Evolutionary conservation across 2,113 vertebrate species (phyloP).

Genomic region (Petroica traversi): DNA sequence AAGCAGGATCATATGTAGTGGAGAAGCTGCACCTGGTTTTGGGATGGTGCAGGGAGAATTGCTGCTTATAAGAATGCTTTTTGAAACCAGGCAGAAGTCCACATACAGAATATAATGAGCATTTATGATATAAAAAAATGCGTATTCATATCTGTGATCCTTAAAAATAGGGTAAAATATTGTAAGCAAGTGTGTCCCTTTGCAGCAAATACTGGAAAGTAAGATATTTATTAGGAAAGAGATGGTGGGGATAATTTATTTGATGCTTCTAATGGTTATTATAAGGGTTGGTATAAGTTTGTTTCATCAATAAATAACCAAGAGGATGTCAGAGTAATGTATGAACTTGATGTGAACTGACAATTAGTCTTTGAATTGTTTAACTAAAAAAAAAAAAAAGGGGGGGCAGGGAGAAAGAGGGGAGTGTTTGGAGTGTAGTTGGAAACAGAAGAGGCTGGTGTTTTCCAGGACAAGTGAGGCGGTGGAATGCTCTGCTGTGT

Average conservation of each 20-base stretch:
- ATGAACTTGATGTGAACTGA: not conserved
- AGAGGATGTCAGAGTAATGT: not conserved
- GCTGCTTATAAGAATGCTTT: not conserved
- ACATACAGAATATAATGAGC: not conserved
- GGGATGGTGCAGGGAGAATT: not conserved
- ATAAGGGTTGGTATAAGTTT: not conserved
- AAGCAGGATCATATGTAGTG: not conserved
- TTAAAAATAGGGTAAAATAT: not conserved
- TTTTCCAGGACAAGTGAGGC: not conserved
- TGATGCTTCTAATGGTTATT: not conserved
- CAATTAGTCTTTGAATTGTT: not conserved
- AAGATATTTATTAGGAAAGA: not conserved
- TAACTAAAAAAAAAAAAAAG: not conserved
- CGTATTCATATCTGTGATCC: not conserved
- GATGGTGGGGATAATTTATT: not conserved
- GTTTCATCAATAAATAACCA: not conserved
- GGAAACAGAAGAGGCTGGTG: not conserved
- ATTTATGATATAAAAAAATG: not conserved
- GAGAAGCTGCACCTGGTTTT: not conserved
- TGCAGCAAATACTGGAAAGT: not conserved
- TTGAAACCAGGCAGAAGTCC: not conserved
- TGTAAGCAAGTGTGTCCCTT: not conserved
- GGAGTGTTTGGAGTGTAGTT: not conserved
- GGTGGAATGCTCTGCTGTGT: not conserved
- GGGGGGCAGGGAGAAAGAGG: rapidly evolving